Evolutionary conservation across 2,888 invertebrate species (phyloP).

Genomic region (Carcina quercana): DNA sequence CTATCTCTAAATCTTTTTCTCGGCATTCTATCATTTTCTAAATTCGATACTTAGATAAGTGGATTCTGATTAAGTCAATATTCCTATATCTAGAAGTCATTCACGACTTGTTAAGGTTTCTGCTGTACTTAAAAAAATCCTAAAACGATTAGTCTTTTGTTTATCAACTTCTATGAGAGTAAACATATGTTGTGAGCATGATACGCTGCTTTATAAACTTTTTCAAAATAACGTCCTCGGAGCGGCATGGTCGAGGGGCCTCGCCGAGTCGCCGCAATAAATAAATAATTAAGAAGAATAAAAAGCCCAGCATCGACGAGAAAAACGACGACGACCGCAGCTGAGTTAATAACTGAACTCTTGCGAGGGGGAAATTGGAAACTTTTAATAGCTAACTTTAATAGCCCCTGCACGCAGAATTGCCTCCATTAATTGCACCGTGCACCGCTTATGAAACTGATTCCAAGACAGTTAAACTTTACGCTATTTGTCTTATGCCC

Average conservation of each 20-base stretch:
- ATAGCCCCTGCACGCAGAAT: constrained; percentile 52
- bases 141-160: no score
- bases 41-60: no score
- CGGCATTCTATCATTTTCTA: no score
- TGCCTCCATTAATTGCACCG: constrained; percentile 48
- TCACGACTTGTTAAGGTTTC: no score
- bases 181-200: not conserved
- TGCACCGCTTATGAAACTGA: constrained; percentile 39
- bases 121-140: no score
- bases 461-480: constrained; percentile 30
- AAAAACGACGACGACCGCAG: constrained; percentile 30
- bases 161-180: no score
- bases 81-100: no score
- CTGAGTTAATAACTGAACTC: constrained; percentile 40
- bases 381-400: constrained; percentile 49
- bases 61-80: no score
- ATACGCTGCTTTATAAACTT: not conserved
- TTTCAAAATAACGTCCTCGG: constrained; percentile 18
- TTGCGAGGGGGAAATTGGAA: constrained; percentile 46
- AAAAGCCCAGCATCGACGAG: constrained; percentile 34
- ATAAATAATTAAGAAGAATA: constrained; percentile 51
- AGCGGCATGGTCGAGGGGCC: constrained; percentile 29
- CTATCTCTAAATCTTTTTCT: no score
- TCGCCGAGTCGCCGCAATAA: constrained; percentile 31
- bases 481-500: constrained; percentile 32